Evolutionary conservation across 2,888 invertebrate species (phyloP).

Genomic region (Sinhomidia bicolor): DNA sequence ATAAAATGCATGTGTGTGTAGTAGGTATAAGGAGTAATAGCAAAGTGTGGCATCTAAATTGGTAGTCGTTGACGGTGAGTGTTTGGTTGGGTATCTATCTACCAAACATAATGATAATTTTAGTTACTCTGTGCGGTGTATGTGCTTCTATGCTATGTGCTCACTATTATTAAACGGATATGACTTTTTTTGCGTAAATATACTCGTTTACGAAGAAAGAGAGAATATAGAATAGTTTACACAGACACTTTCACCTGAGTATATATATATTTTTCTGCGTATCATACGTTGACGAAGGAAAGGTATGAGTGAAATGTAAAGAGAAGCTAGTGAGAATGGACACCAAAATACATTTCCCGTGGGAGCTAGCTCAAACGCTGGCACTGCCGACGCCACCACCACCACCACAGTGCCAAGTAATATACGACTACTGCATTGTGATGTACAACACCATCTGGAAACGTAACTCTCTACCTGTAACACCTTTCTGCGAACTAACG

Average conservation of each 20-base stretch:
- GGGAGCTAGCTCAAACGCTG: conserved; percentile 66
- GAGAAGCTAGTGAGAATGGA: conserved; percentile 54
- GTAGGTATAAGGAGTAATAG: background rate
- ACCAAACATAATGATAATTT: conserved; percentile 20
- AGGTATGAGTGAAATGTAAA: conserved; percentile 20
- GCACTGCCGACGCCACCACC: background rate
- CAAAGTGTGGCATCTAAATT: background rate
- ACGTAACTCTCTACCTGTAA: conserved; percentile 61
- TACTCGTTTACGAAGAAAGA: too few relatives aligned
- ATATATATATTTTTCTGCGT: background rate
- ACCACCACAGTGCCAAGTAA: conserved; percentile 30
- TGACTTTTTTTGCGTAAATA: conserved; percentile 22
- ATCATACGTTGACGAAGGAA: background rate
- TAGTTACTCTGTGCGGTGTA: too few relatives aligned
- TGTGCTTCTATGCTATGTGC: too few relatives aligned
- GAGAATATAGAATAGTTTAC: background rate
- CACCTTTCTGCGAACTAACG: conserved; percentile 50
- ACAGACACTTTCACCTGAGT: background rate
- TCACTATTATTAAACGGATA: conserved; percentile 43
- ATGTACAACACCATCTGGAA: conserved; percentile 64
- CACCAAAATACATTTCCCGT: conserved; percentile 70
- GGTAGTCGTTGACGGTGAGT: background rate
- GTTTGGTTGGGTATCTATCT: conserved; percentile 6
- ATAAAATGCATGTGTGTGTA: background rate
- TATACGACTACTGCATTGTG: conserved; percentile 68